Evolutionary conservation across 2,113 vertebrate genomes (phyloP).

Genomic region (Tenebrosternarchus preto): DNA sequence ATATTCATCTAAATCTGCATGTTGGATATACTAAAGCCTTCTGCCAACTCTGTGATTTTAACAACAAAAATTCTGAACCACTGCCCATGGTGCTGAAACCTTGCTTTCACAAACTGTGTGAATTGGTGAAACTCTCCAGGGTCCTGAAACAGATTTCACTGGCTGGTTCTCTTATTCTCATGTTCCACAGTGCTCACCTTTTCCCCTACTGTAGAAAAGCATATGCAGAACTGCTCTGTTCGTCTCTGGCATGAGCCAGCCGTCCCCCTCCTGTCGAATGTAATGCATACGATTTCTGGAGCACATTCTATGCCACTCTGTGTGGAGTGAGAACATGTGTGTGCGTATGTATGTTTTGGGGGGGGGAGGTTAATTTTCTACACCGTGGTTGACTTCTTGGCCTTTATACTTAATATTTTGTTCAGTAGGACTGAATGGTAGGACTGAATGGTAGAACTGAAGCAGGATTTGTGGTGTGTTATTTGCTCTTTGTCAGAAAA

Average conservation of each 20-base stretch:
- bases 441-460: too few species aligned
- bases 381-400: too few species aligned
- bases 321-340: slow-evolving; percentile 14
- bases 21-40: neutral
- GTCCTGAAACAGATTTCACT: slow-evolving; percentile 31
- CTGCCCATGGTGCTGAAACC: slow-evolving; percentile 47
- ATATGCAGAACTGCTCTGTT: slow-evolving; percentile 10
- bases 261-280: neutral
- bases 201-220: too few species aligned
- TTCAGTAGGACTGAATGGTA: slow-evolving; percentile 20
- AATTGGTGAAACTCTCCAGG: slow-evolving; percentile 29
- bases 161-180: neutral
- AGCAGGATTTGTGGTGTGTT: slow-evolving; percentile 14
- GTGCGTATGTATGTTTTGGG: neutral
- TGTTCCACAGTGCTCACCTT: too few species aligned
- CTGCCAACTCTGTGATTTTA: neutral
- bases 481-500: slow-evolving; percentile 17
- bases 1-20: slow-evolving; percentile 13
- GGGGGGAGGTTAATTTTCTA: slow-evolving; percentile 22
- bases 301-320: slow-evolving; percentile 3
- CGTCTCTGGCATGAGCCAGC: too few species aligned
- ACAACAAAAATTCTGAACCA: neutral
- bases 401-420: slow-evolving; percentile 42
- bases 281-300: neutral
- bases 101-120: slow-evolving; percentile 17